Evolutionary conservation across 1,140 invertebrate species (phyloP).

Genomic region (Venustaconcha ellipsiformis): DNA sequence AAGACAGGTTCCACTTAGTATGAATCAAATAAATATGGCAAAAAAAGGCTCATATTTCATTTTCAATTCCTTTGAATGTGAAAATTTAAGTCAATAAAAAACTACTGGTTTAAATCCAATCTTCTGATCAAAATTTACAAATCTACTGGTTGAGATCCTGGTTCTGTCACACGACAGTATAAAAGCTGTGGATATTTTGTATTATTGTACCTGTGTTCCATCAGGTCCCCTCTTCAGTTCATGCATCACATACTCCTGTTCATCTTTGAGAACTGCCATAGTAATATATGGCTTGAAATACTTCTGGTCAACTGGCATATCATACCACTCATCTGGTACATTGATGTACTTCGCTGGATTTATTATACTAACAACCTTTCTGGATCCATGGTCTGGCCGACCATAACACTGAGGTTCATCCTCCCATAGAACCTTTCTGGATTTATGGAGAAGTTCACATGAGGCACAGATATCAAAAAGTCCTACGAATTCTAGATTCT

Average conservation of each 20-base stretch:
- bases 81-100: no score
- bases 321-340: conserved; percentile 63
- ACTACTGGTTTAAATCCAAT: no score
- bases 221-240: conserved; percentile 60
- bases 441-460: conserved; percentile 42
- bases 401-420: conserved; percentile 39
- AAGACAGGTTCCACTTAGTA: no score
- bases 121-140: no score
- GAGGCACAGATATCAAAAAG: conserved; percentile 42
- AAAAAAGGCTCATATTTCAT: no score
- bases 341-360: conserved; percentile 59
- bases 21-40: no score
- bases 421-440: conserved; percentile 48
- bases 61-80: no score
- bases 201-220: conserved; percentile 47
- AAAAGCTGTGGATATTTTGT: no score
- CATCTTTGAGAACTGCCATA: conserved; percentile 56
- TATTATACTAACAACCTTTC: conserved; percentile 40
- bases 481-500: background rate
- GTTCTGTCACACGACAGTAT: no score
- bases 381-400: conserved; percentile 31
- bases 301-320: conserved; percentile 59
- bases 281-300: conserved; percentile 58
- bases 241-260: conserved; percentile 58
- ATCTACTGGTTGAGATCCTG: no score